Conservation (phyloP, 2,113 vertebrate genomes). For the Apeltes quadracus region DNA sequence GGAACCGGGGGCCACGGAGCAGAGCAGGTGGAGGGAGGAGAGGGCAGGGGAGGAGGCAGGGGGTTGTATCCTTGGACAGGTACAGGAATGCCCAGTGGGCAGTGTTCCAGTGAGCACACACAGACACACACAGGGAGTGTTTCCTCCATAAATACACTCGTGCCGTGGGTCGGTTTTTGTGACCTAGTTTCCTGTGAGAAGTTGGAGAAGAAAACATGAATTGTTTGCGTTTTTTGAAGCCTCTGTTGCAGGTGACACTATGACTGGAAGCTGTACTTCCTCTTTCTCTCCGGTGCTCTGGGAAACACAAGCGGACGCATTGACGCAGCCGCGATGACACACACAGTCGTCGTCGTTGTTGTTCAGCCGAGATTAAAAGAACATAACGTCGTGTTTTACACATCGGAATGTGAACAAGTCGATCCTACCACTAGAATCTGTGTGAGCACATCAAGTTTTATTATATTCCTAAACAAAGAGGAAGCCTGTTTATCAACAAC, state of each 20-base stretch:
- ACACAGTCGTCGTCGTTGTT: conserved; percentile 39
- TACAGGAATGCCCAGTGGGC: conserved; percentile 71
- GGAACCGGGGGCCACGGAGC: conserved; percentile 52
- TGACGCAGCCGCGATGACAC: conserved; percentile 47
- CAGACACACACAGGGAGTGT: conserved; percentile 42
- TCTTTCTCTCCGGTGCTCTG: conserved; percentile 50
- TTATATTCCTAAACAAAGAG: conserved; percentile 1
- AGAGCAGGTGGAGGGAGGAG: conserved; percentile 60
- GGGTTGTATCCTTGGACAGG: conserved; percentile 63
- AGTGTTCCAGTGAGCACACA: conserved; percentile 37
- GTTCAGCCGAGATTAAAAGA: background rate
- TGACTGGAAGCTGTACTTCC: conserved; percentile 68
- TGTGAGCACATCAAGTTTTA: background rate
- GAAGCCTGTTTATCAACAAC: conserved; percentile 12
- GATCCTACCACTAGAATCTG: background rate
- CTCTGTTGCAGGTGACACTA: conserved; percentile 50
- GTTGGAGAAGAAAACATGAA: conserved; percentile 28
- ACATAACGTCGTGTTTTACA: background rate
- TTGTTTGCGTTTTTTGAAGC: conserved; percentile 49
- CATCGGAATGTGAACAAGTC: background rate
- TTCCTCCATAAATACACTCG: conserved; percentile 49
- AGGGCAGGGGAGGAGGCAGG: conserved; percentile 28
- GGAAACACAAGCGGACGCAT: conserved; percentile 56
- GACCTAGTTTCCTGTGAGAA: conserved; percentile 50
- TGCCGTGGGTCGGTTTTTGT: conserved; percentile 17